Evolutionary conservation across 2,888 invertebrate genomes (phyloP).

Genomic region (Aphrophora alni): DNA sequence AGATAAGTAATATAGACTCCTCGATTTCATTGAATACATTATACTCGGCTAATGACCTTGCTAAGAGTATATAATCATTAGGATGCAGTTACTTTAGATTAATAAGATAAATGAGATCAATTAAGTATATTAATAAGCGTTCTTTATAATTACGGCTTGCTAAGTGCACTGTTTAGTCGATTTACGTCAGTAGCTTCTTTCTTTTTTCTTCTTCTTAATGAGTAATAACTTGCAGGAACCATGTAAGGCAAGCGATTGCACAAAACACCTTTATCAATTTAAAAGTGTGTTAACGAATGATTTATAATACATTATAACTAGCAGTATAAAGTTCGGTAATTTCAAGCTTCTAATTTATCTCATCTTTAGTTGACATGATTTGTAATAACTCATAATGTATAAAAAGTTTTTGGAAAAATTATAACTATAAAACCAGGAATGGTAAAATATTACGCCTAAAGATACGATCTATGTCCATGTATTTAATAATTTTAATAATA

Average conservation of each 20-base stretch:
- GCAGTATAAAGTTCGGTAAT: no score
- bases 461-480: no score
- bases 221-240: background rate
- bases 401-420: no score
- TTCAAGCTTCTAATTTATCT: no score
- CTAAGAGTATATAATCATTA: background rate
- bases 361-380: no score
- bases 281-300: no score
- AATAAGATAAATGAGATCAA: background rate
- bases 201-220: background rate
- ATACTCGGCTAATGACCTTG: background rate
- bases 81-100: background rate
- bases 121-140: background rate
- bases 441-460: no score
- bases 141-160: background rate
- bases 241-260: background rate
- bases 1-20: background rate
- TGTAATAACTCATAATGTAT: no score
- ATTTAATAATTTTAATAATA: no score
- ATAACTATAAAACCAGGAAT: no score
- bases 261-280: background rate
- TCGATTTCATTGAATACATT: background rate
- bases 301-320: no score
- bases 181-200: background rate
- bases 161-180: background rate